These are phyloP conservation scores for Lordiphosa fenestrarum DNA, from an alignment of 2,888 invertebrate species.

Conservation along the genomic window DNA sequence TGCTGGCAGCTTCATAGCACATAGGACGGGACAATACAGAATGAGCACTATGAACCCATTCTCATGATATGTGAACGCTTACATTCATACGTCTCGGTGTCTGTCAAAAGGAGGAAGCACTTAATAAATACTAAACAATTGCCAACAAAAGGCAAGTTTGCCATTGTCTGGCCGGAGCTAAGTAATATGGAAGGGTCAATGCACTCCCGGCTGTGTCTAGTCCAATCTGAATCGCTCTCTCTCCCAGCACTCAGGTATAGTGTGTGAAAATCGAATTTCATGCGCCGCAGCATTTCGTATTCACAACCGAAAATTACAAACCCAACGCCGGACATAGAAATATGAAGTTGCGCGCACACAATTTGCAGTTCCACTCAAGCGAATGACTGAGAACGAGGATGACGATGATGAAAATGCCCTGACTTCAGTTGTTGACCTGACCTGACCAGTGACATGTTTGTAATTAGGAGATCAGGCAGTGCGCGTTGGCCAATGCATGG, in stretches of 20 bases:
- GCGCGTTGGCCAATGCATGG: slow-evolving; percentile 27
- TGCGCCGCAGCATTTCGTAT: slow-evolving; percentile 16
- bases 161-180: slow-evolving; percentile 29
- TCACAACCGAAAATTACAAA: slow-evolving; percentile 32
- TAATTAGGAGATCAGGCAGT: slow-evolving; percentile 54
- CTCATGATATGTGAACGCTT: slow-evolving; percentile 22
- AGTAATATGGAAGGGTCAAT: slow-evolving; percentile 28
- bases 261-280: slow-evolving; percentile 59
- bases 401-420: slow-evolving; percentile 21
- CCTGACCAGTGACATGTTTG: slow-evolving; percentile 59
- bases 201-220: slow-evolving; percentile 28
- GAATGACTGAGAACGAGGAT: slow-evolving; percentile 4
- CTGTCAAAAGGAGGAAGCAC: slow-evolving; percentile 62
- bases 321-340: slow-evolving; percentile 23
- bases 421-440: slow-evolving; percentile 13
- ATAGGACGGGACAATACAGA: slow-evolving; percentile 3
- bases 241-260: slow-evolving; percentile 6
- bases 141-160: slow-evolving; percentile 52
- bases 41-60: slow-evolving; percentile 40
- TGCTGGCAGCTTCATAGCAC: slow-evolving; percentile 10
- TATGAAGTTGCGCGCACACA: slow-evolving; percentile 17
- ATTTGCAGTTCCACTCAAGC: slow-evolving; percentile 1
- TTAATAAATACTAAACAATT: slow-evolving; percentile 70
- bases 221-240: background rate
- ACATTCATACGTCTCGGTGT: slow-evolving; percentile 38